phyloP scores from a whole-genome alignment of 2,888 invertebrate genomes.

The Dastarcus helophoroides region DNA sequence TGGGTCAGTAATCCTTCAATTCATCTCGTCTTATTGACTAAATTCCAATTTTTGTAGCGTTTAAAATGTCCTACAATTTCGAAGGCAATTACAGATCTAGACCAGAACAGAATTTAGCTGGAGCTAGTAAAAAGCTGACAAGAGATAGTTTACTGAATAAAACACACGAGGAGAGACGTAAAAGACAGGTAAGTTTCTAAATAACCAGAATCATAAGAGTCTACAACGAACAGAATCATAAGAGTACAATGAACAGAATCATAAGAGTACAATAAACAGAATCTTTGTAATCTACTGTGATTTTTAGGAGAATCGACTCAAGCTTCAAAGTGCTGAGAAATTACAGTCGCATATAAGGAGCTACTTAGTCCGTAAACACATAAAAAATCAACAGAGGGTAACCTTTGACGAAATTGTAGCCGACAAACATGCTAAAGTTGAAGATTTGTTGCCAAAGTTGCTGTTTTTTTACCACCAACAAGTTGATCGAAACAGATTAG shows the following conservation, averaged over 20 bases:
- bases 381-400: slow-evolving; percentile 53
- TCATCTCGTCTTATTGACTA: neutral
- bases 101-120: slow-evolving; percentile 83
- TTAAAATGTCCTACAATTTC: slow-evolving; percentile 53
- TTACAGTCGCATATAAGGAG: slow-evolving; percentile 75
- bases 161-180: slow-evolving; percentile 74
- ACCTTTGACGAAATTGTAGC: slow-evolving; percentile 62
- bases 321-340: slow-evolving; percentile 63
- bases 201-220: no score
- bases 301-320: slow-evolving; percentile 55
- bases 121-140: slow-evolving; percentile 64
- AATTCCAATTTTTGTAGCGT: slow-evolving; percentile 22
- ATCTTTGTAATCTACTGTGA: no score
- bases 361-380: slow-evolving; percentile 55
- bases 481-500: slow-evolving; percentile 40
- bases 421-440: slow-evolving; percentile 39
- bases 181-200: slow-evolving; percentile 57
- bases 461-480: slow-evolving; percentile 65
- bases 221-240: no score
- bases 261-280: no score
- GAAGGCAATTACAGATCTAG: slow-evolving; percentile 82
- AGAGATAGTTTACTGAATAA: slow-evolving; percentile 63
- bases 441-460: slow-evolving; percentile 51
- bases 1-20: no score
- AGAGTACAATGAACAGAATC: slow-evolving; percentile 6